Percentiles rank a stretch among this genome's conserved stretches.
Conservation (phyloP, 1,140 invertebrate species). For the Apis florea region DNA sequence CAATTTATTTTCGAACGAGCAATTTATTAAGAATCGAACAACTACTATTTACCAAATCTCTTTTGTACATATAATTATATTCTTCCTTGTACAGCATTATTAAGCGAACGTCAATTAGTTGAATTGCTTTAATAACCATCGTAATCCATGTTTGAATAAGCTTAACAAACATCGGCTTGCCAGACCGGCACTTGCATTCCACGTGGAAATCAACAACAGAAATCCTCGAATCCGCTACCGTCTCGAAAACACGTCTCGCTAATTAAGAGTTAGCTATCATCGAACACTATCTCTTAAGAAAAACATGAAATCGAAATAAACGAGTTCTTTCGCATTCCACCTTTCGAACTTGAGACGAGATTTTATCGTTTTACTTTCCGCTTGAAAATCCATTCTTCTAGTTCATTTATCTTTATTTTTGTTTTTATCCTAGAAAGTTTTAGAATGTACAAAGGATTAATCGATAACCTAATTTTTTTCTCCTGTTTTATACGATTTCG, state of each 20-base stretch:
- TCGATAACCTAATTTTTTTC: too few species aligned
- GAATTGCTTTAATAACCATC: not conserved
- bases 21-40: not conserved
- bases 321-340: not conserved
- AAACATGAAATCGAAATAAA: slow-evolving; percentile 4
- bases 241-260: slow-evolving; percentile 12
- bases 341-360: not conserved
- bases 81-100: not conserved
- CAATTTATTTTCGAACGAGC: not conserved
- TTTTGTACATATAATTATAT: not conserved
- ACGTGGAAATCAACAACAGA: not conserved
- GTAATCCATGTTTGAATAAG: slow-evolving; percentile 1
- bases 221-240: not conserved
- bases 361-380: not conserved
- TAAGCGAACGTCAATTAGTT: slow-evolving; percentile 5
- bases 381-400: not conserved
- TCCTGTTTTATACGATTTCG: too few species aligned
- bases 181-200: not conserved
- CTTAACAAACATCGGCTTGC: not conserved
- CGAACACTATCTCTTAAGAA: not conserved
- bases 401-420: not conserved
- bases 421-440: not conserved
- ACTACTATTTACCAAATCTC: not conserved
- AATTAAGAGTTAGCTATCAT: slow-evolving; percentile 41
- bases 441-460: too few species aligned